phyloP scores from a whole-genome alignment of 2,797 vertebrate genomes.

The Vipera ursinii region DNA sequence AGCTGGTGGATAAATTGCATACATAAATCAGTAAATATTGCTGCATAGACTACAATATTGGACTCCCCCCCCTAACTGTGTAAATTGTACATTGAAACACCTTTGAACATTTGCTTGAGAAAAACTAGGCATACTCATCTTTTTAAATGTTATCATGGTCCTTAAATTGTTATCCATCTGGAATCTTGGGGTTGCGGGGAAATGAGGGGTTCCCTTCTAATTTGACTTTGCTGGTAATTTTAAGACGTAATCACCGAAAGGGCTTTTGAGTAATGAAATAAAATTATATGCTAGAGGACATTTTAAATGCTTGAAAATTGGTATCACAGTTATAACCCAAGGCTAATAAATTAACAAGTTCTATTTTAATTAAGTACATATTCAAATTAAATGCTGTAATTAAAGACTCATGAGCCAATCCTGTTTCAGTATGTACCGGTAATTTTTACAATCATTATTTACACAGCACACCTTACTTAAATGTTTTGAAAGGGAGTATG shows the following conservation, averaged over 20 bases:
- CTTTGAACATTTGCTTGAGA: slow-evolving; percentile 3
- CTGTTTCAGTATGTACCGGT: slow-evolving; percentile 52
- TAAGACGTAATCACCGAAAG: slow-evolving; percentile 30
- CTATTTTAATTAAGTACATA: slow-evolving; percentile 59
- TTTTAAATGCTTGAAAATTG: slow-evolving; percentile 49
- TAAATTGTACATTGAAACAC: neutral
- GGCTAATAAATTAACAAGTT: slow-evolving; percentile 52
- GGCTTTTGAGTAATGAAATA: slow-evolving; percentile 34
- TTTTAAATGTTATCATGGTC: slow-evolving; percentile 20
- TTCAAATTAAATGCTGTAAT: slow-evolving; percentile 55
- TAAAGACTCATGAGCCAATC: slow-evolving; percentile 45
- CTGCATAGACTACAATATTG: slow-evolving; percentile 6
- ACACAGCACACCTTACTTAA: slow-evolving; percentile 29
- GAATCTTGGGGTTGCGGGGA: neutral
- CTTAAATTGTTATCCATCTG: slow-evolving; percentile 21
- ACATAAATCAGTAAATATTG: neutral
- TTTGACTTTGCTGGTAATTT: slow-evolving; percentile 22
- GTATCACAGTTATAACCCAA: slow-evolving; percentile 42
- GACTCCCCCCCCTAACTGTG: slow-evolving; percentile 37
- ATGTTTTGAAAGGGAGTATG: neutral
- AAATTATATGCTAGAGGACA: slow-evolving; percentile 27
- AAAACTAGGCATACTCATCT: neutral
- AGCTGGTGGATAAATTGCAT: neutral
- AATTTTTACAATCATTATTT: slow-evolving; percentile 49
- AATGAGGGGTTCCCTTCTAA: neutral